Evolutionary conservation across 2,113 vertebrate species (phyloP).

Genomic region (Alligator mississippiensis): DNA sequence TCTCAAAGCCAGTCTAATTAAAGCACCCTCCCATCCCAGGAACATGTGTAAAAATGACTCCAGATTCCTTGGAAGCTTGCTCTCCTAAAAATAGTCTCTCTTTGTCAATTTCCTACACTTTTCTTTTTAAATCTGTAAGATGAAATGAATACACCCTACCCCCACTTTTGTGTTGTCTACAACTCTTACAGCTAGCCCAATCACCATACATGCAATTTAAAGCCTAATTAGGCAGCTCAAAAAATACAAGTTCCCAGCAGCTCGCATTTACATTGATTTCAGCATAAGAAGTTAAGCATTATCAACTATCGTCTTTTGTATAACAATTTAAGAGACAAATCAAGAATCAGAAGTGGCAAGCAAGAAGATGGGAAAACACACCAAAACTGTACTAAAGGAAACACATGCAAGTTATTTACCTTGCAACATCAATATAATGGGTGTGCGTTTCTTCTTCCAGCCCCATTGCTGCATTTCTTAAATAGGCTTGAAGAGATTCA

Average conservation of each 20-base stretch:
- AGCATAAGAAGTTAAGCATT: neutral
- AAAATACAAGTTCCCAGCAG: neutral
- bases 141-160: neutral
- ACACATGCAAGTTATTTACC: slow-evolving; percentile 71
- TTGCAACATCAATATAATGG: slow-evolving; percentile 93
- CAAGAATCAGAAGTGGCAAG: neutral
- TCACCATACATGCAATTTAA: neutral
- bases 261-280: neutral
- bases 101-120: neutral
- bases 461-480: slow-evolving; percentile 87
- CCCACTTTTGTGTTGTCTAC: neutral
- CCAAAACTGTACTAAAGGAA: neutral
- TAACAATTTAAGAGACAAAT: neutral
- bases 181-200: neutral
- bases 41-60: too few relatives aligned
- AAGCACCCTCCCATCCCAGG: too few relatives aligned
- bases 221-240: neutral
- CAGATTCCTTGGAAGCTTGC: neutral
- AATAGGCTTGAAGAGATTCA: slow-evolving; percentile 89
- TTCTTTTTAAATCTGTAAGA: neutral
- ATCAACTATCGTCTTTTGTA: neutral
- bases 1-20: too few relatives aligned
- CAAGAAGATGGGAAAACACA: neutral
- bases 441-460: slow-evolving; percentile 89
- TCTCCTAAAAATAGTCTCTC: neutral